These are phyloP conservation scores for Agrochola lota DNA, from an alignment of 2,888 invertebrate genomes.

Conservation along the genomic window DNA sequence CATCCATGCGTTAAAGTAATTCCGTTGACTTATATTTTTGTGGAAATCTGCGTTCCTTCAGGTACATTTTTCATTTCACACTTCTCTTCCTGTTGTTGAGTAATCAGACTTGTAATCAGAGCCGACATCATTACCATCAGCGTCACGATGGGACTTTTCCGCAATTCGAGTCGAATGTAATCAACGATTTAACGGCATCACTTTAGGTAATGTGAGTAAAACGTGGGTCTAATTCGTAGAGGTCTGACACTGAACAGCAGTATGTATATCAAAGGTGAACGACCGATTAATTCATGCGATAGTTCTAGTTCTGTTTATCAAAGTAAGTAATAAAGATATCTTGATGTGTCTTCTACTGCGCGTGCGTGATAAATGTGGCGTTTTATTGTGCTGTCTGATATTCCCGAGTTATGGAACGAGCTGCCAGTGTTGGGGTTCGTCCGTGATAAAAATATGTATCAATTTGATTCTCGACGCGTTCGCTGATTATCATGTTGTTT, in stretches of 20 bases:
- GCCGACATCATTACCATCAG: slow-evolving; percentile 36
- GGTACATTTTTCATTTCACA: slow-evolving; percentile 27
- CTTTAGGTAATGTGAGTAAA: slow-evolving; percentile 47
- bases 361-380: slow-evolving; percentile 67
- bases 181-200: slow-evolving; percentile 45
- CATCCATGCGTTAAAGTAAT: slow-evolving; percentile 53
- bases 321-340: slow-evolving; percentile 84
- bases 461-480: slow-evolving; percentile 30
- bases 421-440: slow-evolving; percentile 20
- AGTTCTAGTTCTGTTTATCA: slow-evolving; percentile 83
- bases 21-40: slow-evolving; percentile 35
- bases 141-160: slow-evolving; percentile 45
- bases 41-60: slow-evolving; percentile 24
- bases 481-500: slow-evolving; percentile 25
- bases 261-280: slow-evolving; percentile 71
- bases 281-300: slow-evolving; percentile 84
- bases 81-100: slow-evolving; percentile 39
- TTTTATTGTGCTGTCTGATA: slow-evolving; percentile 59
- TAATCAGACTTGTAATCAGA: slow-evolving; percentile 53
- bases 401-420: slow-evolving; percentile 51
- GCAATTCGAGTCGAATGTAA: slow-evolving; percentile 43
- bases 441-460: slow-evolving; percentile 32
- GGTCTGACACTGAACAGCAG: slow-evolving; percentile 53
- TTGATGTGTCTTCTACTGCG: slow-evolving; percentile 73
- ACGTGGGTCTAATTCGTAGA: slow-evolving; percentile 35